phyloP scores from a whole-genome alignment of 2,797 vertebrate species.

The Myoxocephalus aenaeus region DNA sequence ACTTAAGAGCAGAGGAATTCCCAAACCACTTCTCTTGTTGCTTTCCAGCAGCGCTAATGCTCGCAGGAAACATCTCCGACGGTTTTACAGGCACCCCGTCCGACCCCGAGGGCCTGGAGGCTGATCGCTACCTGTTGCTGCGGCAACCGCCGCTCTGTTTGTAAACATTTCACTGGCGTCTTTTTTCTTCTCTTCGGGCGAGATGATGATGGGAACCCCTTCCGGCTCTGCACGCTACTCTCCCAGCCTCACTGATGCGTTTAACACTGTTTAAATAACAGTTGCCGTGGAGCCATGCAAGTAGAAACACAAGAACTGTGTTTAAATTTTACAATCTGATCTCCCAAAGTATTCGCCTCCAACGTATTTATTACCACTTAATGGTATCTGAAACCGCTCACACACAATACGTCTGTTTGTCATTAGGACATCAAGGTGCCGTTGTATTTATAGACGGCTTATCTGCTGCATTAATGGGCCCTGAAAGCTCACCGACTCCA shows the following conservation, averaged over 20 bases:
- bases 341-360: background rate
- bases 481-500: background rate
- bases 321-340: constrained; percentile 34
- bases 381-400: background rate
- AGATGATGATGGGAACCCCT: constrained; percentile 28
- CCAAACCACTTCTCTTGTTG: constrained; percentile 87
- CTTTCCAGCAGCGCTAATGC: constrained; percentile 77
- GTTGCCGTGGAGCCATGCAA: constrained; percentile 24
- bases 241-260: constrained; percentile 28
- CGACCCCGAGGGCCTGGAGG: constrained; percentile 76
- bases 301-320: constrained; percentile 22
- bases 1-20: constrained; percentile 90
- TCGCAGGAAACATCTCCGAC: constrained; percentile 82
- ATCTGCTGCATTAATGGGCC: background rate
- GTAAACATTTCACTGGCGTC: constrained; percentile 62
- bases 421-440: background rate
- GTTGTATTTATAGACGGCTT: background rate
- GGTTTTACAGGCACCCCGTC: constrained; percentile 79
- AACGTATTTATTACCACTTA: constrained; percentile 26
- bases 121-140: constrained; percentile 81
- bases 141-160: constrained; percentile 81
- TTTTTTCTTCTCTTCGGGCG: background rate
- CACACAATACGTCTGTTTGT: background rate
- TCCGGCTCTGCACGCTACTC: constrained; percentile 16
- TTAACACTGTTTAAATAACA: constrained; percentile 26